Percentiles rank a stretch among this genome's conserved stretches.
Conservation (phyloP, 2,797 vertebrate species). For the Peromyscus attwateri region DNA sequence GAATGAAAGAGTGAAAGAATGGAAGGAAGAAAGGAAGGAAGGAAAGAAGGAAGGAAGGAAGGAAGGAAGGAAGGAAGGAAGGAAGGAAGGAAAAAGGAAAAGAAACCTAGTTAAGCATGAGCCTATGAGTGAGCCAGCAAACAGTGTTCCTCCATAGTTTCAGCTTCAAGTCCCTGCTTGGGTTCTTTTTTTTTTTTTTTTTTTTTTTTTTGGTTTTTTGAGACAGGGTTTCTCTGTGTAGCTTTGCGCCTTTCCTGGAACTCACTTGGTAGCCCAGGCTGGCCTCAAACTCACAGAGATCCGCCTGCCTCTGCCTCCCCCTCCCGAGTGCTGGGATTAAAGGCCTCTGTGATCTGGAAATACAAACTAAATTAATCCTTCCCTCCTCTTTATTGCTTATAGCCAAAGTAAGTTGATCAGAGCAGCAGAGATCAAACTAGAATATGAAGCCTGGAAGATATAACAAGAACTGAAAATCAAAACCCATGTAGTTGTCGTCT, state of each 20-base stretch:
- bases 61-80: too few species aligned
- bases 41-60: background rate
- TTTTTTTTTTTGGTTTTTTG: too few species aligned
- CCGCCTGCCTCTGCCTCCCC: too few species aligned
- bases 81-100: background rate
- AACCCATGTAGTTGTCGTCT: background rate
- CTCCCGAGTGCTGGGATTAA: too few species aligned
- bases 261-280: too few species aligned
- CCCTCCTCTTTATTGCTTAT: background rate
- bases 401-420: background rate
- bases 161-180: too few species aligned
- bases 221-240: too few species aligned
- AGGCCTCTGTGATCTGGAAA: background rate
- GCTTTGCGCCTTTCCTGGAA: too few species aligned
- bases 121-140: background rate
- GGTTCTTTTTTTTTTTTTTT: too few species aligned
- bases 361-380: background rate
- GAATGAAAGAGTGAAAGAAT: background rate
- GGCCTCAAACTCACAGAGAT: too few species aligned
- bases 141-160: background rate
- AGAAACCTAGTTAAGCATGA: background rate
- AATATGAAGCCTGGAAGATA: background rate
- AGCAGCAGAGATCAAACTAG: background rate
- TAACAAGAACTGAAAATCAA: background rate
- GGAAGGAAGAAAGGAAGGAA: background rate